These are phyloP conservation scores for Aramus guarauna DNA, from an alignment of 2,113 vertebrate genomes.

Conservation along the genomic window DNA sequence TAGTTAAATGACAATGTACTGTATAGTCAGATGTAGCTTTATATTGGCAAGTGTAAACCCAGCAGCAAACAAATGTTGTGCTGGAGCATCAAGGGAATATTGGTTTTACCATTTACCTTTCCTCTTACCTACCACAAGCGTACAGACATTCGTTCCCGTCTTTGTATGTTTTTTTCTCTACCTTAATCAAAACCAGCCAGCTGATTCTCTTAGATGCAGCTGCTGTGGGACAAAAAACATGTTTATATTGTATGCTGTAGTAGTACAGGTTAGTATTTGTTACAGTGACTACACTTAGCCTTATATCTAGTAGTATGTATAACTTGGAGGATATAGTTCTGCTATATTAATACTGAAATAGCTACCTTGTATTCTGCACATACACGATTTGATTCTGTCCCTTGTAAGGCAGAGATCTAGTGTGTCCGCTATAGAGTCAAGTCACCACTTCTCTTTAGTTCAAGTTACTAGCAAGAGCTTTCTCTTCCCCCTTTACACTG, in stretches of 20 bases:
- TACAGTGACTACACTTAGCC: not conserved
- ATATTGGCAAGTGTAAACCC: not conserved
- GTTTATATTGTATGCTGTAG: not conserved
- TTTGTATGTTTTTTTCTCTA: not conserved
- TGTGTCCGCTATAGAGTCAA: accelerated
- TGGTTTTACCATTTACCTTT: not conserved
- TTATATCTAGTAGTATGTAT: not conserved
- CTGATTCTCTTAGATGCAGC: not conserved
- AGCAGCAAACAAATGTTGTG: not conserved
- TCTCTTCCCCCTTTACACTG: not conserved
- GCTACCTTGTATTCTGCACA: not conserved
- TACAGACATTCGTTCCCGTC: not conserved
- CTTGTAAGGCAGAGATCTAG: accelerated
- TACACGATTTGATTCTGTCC: not conserved
- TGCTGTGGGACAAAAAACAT: not conserved
- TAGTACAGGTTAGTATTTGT: not conserved
- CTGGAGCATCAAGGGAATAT: not conserved
- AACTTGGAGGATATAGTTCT: not conserved
- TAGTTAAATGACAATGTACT: not conserved
- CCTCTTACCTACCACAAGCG: accelerated
- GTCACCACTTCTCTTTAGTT: not conserved
- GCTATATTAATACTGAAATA: not conserved
- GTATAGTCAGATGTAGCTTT: not conserved
- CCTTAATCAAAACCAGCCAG: not conserved
- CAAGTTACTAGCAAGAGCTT: not conserved